Evolutionary conservation across 2,888 invertebrate species (phyloP), one percentile per base, ranked within the genome.

Genomic region (Periphyllus acericola): DNA sequence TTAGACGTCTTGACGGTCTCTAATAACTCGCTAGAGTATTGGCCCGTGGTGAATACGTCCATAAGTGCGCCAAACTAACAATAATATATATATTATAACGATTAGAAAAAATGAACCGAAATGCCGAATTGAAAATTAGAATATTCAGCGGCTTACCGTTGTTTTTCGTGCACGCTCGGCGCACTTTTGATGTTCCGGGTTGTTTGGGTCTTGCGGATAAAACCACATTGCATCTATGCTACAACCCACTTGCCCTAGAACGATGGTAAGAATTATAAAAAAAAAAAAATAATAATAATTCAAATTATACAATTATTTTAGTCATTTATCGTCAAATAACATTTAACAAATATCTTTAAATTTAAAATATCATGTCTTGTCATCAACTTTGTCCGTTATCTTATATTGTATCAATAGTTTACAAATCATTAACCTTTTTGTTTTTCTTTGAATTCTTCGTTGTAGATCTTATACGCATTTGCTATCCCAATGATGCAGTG

Each of bases 121-220:
- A 25, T n/a, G 8, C 8, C 11, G 11, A 46, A 9, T 46, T 14
- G 14, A 11, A 46, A 1, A 14, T 11, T 14, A 46, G n/a, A n/a
- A 14, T 46, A 14, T 11, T 6, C 36, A 36, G 14, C 8, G 1
- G n/a, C n/a, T 29, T 66, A 80, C 66, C 34, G 66, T 80, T 17
- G 66, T n/a, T 11, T 36, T 60, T 36, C 66, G n/a, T 66, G 66
- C 80, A 8, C 1, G 19, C 29, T 80, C 36, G 1, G 66, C 80
- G 36, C 32, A 19, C 6, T n/a, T 80, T 66, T n/a, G 66, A 80
- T 80, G 80, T 66, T 80, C 66, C 4, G 36, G 40, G 40, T 80
- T 80, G 19, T 80, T 80, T 25, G 36, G 80, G n/a, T 80, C 80
- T 66, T 66, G 1, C 0, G 80, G 66, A 9, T 80, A 80, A n/a